Evolutionary conservation across 2,888 invertebrate genomes (phyloP).

Genomic region (Trichacis sp.): DNA sequence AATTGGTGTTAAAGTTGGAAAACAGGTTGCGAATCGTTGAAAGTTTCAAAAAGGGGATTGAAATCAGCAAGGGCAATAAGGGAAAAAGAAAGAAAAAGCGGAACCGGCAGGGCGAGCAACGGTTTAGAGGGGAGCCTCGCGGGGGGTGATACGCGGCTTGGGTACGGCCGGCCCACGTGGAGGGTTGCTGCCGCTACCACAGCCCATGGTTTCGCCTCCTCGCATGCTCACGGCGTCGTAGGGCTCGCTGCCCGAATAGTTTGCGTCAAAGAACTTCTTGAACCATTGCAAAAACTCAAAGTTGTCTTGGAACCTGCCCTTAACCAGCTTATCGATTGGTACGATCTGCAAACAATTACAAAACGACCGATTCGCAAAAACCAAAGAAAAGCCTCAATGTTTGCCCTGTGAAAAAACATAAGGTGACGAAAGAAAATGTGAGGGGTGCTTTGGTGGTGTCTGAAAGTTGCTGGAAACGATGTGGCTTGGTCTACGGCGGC

Average conservation of each 20-base stretch:
- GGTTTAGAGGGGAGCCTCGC: constrained; percentile 72
- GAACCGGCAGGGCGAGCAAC: constrained; percentile 75
- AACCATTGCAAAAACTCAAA: constrained; percentile 99
- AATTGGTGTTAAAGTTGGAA: too few relatives aligned
- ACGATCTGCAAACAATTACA: constrained; percentile 81
- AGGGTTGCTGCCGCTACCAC: constrained; percentile 75
- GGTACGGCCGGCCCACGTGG: constrained; percentile 71
- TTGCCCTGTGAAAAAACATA: constrained; percentile 8
- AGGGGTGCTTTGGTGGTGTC: too few relatives aligned
- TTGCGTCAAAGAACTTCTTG: constrained; percentile 99
- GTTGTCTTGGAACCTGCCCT: constrained; percentile 99
- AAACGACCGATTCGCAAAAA: constrained; percentile 5
- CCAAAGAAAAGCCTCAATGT: constrained; percentile 17
- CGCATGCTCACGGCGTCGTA: constrained; percentile 80
- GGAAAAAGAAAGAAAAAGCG: constrained; percentile 53
- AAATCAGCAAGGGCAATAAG: constrained; percentile 11
- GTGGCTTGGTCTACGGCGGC: too few relatives aligned
- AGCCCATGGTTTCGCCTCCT: constrained; percentile 87
- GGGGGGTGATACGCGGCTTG: constrained; percentile 69
- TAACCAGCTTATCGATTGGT: constrained; percentile 98
- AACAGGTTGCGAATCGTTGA: too few relatives aligned
- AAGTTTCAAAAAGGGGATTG: constrained; percentile 9
- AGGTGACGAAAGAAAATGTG: too few relatives aligned
- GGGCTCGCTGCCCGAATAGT: constrained; percentile 93
- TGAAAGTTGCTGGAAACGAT: too few relatives aligned